Conservation (phyloP, 2,888 invertebrate genomes). For the Flexamia atlantica region DNA sequence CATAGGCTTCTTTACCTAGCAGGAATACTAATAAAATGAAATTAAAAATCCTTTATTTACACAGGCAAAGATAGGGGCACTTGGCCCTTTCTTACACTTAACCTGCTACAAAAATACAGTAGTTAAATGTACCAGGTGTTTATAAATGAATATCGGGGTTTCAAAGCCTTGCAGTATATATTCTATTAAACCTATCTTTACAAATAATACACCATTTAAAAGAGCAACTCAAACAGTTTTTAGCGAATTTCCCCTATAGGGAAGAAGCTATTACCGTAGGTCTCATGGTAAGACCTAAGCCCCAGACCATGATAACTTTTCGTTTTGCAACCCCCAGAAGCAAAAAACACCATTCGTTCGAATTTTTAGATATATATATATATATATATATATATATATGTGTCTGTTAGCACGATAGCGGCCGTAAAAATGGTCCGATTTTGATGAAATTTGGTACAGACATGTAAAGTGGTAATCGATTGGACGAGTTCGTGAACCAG, state of each 20-base stretch:
- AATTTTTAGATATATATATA: neutral
- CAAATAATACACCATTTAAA: too few relatives aligned
- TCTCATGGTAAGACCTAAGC: neutral
- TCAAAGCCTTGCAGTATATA: too few relatives aligned
- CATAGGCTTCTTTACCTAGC: too few relatives aligned
- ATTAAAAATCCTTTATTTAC: too few relatives aligned
- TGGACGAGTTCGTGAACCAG: neutral
- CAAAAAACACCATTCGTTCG: slow-evolving; percentile 12
- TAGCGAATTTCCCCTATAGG: slow-evolving; percentile 17
- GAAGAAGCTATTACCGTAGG: slow-evolving; percentile 11
- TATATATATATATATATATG: slow-evolving; percentile 5
- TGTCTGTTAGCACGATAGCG: neutral
- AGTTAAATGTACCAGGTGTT: too few relatives aligned
- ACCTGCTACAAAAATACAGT: too few relatives aligned
- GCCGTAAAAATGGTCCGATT: neutral
- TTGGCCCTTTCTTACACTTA: too few relatives aligned
- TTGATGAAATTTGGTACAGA: neutral
- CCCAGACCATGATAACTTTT: neutral
- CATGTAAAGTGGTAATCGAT: neutral
- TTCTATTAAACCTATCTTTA: too few relatives aligned
- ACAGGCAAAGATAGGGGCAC: too few relatives aligned
- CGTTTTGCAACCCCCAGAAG: neutral
- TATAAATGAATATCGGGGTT: too few relatives aligned
- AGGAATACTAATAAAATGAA: too few relatives aligned
- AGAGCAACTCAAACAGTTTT: too few relatives aligned